Evolutionary conservation across 2,797 vertebrate species (phyloP).

Genomic region (Heterohyrax brucei): DNA sequence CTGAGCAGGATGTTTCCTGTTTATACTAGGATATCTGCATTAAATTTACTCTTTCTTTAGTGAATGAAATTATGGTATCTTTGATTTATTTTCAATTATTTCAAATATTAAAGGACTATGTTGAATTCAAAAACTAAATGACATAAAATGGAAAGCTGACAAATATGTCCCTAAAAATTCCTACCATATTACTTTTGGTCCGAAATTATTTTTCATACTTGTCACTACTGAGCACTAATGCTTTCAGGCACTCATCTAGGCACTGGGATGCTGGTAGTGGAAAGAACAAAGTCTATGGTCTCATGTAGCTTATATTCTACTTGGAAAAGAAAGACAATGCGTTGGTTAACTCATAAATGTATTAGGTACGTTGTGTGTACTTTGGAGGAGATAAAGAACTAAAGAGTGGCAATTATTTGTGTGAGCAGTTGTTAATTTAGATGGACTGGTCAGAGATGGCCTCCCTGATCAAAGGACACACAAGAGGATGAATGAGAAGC

Average conservation of each 20-base stretch:
- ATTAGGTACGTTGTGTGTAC: background rate
- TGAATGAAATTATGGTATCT: background rate
- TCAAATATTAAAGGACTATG: constrained; percentile 45
- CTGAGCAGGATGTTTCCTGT: background rate
- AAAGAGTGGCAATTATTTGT: background rate
- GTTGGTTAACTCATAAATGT: background rate
- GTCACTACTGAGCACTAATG: background rate
- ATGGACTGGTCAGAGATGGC: background rate
- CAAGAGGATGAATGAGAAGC: background rate
- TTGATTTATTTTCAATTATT: constrained; percentile 62
- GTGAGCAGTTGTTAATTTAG: background rate
- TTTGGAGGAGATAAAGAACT: background rate
- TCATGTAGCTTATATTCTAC: background rate
- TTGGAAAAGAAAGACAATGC: background rate
- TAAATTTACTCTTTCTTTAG: constrained; percentile 69
- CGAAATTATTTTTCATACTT: constrained; percentile 39
- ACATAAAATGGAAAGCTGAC: constrained; percentile 11
- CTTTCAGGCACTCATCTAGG: background rate
- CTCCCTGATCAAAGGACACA: background rate
- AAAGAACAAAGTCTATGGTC: background rate
- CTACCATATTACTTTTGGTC: background rate
- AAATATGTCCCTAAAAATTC: background rate
- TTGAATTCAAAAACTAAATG: constrained; percentile 42
- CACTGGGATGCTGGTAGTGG: background rate
- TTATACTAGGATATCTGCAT: background rate